A percentile compares a stretch with the other conserved stretches of the same genome.
phyloP scores from a whole-genome alignment of 1,140 invertebrate species.

The Brachionus asplanchnoidis region DNA sequence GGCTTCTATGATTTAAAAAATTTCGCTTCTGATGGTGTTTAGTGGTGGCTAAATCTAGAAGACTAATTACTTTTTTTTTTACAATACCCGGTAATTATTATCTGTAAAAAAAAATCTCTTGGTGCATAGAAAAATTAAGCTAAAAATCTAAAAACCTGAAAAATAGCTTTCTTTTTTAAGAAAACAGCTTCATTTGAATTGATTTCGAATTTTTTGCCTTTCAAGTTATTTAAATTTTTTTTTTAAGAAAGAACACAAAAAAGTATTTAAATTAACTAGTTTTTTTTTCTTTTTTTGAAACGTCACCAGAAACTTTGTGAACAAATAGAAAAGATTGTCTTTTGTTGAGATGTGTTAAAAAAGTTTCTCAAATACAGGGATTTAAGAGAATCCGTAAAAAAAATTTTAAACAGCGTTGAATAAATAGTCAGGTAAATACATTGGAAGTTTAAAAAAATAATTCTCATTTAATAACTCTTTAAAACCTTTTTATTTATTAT shows the following conservation, averaged over 20 bases:
- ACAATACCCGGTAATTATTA: neutral
- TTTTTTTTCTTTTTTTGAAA: neutral
- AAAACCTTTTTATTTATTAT: neutral
- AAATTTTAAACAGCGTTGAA: neutral
- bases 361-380: neutral
- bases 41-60: neutral
- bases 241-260: neutral
- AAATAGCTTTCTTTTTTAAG: neutral
- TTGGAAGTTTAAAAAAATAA: neutral
- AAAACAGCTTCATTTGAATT: neutral
- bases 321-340: neutral
- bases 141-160: neutral
- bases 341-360: neutral
- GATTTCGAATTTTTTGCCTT: neutral
- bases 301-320: neutral
- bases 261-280: neutral
- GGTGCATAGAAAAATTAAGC: neutral
- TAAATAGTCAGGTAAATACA: neutral
- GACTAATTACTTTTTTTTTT: neutral
- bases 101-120: neutral
- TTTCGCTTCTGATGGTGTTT: neutral
- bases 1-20: neutral
- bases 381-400: neutral
- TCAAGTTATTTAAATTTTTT: neutral
- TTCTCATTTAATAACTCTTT: neutral